These are phyloP conservation scores for Melanotus villosus DNA, from an alignment of 2,888 invertebrate genomes.

Conservation along the genomic window DNA sequence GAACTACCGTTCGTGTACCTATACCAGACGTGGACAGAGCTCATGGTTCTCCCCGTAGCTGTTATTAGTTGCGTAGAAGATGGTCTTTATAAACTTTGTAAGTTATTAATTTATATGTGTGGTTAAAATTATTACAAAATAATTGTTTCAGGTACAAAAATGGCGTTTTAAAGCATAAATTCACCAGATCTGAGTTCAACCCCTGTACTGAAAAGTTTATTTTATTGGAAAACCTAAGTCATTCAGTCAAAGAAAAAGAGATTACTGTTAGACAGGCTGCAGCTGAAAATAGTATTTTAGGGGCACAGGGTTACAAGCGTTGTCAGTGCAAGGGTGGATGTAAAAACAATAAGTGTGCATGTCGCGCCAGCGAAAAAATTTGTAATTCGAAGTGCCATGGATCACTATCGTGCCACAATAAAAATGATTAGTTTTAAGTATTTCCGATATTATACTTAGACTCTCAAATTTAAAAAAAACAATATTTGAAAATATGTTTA, in stretches of 20 bases:
- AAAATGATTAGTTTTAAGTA: too few species aligned
- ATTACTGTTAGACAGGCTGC: conserved; percentile 4
- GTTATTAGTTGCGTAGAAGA: conserved; percentile 15
- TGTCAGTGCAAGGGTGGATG: conserved; percentile 12
- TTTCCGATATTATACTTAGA: too few species aligned
- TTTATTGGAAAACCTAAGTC: conserved; percentile 7
- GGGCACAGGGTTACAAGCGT: conserved; percentile 12
- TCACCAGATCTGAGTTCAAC: not conserved
- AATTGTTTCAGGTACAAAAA: not conserved
- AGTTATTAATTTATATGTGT: conserved; percentile 7
- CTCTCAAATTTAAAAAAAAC: too few species aligned
- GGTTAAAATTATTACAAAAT: too few species aligned
- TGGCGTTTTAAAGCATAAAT: conserved; percentile 5
- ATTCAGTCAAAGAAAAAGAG: not conserved
- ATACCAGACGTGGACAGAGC: conserved; percentile 26
- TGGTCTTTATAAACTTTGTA: conserved; percentile 27
- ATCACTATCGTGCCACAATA: not conserved
- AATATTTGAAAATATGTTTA: too few species aligned
- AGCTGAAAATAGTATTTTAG: conserved; percentile 3
- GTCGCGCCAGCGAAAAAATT: not conserved
- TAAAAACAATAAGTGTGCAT: conserved; percentile 7
- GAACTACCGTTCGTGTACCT: conserved; percentile 31
- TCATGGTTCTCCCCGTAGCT: conserved; percentile 15
- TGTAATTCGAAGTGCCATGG: conserved; percentile 13
- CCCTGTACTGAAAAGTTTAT: conserved; percentile 8